These are phyloP conservation scores for Mylabris phalerata DNA, from an alignment of 1,140 invertebrate genomes.

Conservation along the genomic window DNA sequence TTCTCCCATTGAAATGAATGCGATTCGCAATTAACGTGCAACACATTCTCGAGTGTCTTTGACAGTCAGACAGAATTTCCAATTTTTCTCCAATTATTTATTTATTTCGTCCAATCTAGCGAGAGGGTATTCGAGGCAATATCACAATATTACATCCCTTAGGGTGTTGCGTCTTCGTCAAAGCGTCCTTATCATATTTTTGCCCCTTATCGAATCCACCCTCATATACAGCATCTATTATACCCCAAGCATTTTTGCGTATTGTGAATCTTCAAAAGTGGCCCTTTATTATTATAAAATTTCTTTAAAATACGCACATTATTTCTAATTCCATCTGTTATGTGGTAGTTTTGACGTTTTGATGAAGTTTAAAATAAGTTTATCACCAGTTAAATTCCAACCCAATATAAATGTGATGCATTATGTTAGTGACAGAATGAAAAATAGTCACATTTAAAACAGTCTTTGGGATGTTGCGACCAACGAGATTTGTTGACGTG, in stretches of 20 bases:
- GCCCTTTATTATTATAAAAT: too few species aligned
- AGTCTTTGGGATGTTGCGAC: conserved; percentile 7
- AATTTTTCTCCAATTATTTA: conserved; percentile 23
- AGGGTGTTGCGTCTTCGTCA: not conserved
- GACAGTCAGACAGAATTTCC: conserved; percentile 7
- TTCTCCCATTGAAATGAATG: too few species aligned
- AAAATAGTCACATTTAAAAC: conserved; percentile 28
- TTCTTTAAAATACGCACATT: too few species aligned
- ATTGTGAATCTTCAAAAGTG: not conserved
- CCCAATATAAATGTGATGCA: conserved; percentile 26
- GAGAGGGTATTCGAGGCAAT: conserved; percentile 24
- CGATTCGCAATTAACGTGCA: too few species aligned
- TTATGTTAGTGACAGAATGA: conserved; percentile 32
- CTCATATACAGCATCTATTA: not conserved
- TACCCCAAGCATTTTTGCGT: conserved; percentile 21
- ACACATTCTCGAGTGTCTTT: conserved; percentile 4
- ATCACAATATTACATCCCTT: conserved; percentile 21
- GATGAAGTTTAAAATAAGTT: conserved; percentile 19
- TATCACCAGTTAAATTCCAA: not conserved
- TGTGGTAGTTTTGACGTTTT: conserved; percentile 15
- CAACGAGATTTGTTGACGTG: conserved; percentile 7
- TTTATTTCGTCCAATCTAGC: conserved; percentile 21
- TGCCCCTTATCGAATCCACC: not conserved
- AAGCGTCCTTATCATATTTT: conserved; percentile 17
- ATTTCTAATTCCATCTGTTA: too few species aligned